A percentile compares a stretch with the other conserved stretches of the same genome.
phyloP scores from a whole-genome alignment of 2,797 vertebrate genomes.

The Karalla daura region DNA sequence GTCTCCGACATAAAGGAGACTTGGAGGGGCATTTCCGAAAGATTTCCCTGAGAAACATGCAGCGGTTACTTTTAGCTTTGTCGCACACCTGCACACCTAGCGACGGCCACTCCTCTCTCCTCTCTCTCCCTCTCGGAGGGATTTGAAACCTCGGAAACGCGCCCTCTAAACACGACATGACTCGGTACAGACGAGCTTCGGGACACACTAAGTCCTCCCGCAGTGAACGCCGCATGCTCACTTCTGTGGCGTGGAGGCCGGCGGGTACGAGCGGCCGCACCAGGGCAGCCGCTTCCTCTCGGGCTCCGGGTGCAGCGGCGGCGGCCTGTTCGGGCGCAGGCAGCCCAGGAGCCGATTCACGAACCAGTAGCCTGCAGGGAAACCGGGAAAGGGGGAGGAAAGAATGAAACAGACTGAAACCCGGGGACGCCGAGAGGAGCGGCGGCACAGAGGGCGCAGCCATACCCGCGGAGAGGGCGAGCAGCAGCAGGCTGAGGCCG shows the following conservation, averaged over 20 bases:
- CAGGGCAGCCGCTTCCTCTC: conserved; percentile 17
- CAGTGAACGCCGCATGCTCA: conserved; percentile 49
- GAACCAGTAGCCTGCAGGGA: conserved; percentile 82
- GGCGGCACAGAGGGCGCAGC: neutral
- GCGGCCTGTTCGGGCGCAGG: conserved; percentile 19
- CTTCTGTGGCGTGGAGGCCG: conserved; percentile 83
- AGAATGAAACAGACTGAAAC: neutral
- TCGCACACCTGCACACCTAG: no score
- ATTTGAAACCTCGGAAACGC: no score
- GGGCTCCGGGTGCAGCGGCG: conserved; percentile 35
- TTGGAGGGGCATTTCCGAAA: no score
- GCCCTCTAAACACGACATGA: no score
- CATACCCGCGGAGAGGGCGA: conserved; percentile 76
- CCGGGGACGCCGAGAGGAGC: no score
- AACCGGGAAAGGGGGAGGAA: neutral
- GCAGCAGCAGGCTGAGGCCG: conserved; percentile 77
- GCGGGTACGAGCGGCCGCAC: conserved; percentile 21
- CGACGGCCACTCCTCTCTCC: no score
- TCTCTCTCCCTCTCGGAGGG: no score
- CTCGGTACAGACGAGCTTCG: neutral
- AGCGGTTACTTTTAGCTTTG: no score
- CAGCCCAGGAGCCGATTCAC: conserved; percentile 41
- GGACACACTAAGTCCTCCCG: neutral
- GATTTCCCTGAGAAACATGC: no score
- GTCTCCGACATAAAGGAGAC: no score